A percentile compares a stretch with the other conserved stretches of the same genome.
phyloP scores from a whole-genome alignment of 2,888 invertebrate species.

The Adela reaumurella region DNA sequence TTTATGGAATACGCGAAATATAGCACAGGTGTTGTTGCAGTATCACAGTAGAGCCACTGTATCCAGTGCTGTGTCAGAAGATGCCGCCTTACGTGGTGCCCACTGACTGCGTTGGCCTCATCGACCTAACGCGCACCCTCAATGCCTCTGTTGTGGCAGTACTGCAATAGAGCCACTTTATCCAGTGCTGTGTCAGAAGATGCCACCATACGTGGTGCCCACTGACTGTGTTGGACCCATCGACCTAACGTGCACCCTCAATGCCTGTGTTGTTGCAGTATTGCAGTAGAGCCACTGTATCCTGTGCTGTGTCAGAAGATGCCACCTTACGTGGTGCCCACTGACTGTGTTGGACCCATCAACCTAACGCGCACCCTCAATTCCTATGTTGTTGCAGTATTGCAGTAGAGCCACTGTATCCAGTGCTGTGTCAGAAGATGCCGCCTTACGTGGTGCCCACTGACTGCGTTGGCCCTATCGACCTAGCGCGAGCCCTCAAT shows the following conservation, averaged over 20 bases:
- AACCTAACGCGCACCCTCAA: slow-evolving; percentile 81
- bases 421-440: slow-evolving; percentile 56
- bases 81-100: slow-evolving; percentile 48
- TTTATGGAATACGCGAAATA: no score
- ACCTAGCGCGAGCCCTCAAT: slow-evolving; percentile 78
- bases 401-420: slow-evolving; percentile 89
- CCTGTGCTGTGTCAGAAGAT: slow-evolving; percentile 61
- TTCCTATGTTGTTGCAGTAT: slow-evolving; percentile 73
- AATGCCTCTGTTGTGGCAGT: slow-evolving; percentile 85
- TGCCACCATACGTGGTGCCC: slow-evolving; percentile 47
- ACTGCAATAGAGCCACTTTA: slow-evolving; percentile 91
- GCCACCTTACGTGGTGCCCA: slow-evolving; percentile 45
- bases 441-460: slow-evolving; percentile 45
- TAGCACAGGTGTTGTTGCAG: no score
- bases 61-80: slow-evolving; percentile 64
- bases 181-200: slow-evolving; percentile 60
- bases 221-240: slow-evolving; percentile 64
- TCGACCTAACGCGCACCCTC: slow-evolving; percentile 76
- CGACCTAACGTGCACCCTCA: slow-evolving; percentile 76
- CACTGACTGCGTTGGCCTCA: slow-evolving; percentile 61
- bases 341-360: slow-evolving; percentile 62
- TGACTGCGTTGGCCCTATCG: slow-evolving; percentile 65
- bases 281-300: slow-evolving; percentile 90
- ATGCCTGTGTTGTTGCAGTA: slow-evolving; percentile 71
- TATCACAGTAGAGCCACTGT: slow-evolving; percentile 88